Conservation (phyloP, 2,888 invertebrate species). For the Eristalis tenax region DNA sequence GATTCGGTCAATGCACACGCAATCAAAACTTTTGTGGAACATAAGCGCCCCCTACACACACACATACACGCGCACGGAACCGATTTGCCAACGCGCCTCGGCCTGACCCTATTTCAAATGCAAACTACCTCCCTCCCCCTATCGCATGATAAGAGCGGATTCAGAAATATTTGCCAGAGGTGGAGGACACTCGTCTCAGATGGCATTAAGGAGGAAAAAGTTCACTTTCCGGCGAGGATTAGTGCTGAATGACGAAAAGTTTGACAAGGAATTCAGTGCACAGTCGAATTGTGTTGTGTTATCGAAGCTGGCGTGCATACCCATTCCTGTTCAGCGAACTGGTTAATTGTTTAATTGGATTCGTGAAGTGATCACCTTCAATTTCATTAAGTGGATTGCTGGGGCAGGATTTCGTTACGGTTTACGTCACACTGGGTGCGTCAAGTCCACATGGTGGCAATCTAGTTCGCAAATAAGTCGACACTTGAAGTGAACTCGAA, state of each 20-base stretch:
- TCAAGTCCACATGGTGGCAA: background rate
- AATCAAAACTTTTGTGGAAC: conserved; percentile 58
- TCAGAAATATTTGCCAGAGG: background rate
- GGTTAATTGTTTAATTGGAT: background rate
- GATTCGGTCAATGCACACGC: conserved; percentile 53
- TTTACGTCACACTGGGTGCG: background rate
- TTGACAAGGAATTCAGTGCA: background rate
- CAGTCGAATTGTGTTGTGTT: background rate
- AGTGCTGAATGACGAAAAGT: background rate
- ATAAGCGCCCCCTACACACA: conserved; percentile 18
- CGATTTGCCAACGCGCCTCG: conserved; percentile 25
- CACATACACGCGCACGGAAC: conserved; percentile 34
- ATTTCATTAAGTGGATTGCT: background rate
- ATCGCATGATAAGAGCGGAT: background rate
- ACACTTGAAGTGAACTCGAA: background rate
- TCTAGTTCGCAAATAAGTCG: background rate
- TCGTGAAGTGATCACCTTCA: background rate
- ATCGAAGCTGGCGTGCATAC: background rate
- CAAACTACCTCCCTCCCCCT: background rate
- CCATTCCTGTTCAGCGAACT: background rate
- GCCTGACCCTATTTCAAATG: conserved; percentile 37
- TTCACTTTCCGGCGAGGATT: background rate
- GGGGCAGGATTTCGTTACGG: background rate
- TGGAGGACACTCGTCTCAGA: background rate
- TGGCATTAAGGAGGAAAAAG: background rate